Base-by-base conservation (phyloP, 2,113 vertebrate genomes). In the Piaya cayana region DNA sequence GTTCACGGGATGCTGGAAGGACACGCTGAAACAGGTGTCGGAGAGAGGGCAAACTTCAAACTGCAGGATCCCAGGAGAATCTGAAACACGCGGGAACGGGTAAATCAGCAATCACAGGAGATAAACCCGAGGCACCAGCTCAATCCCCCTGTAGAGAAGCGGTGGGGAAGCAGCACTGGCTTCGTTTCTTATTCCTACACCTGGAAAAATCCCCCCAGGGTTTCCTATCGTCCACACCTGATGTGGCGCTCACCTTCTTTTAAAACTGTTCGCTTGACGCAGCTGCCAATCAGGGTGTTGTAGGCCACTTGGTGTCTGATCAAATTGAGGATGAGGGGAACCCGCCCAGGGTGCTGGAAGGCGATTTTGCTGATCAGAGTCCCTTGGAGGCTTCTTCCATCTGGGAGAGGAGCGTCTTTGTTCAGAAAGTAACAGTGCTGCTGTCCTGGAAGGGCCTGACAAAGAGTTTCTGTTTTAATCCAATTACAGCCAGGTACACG, bases 401-500 rank as follows among this genome's bases (percentile, higher is more conserved):
- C 99, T 72, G 99, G 99, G 88, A 99, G 98, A 23, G 99, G 99
- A 58, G 99, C 99, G 75, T 99, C 99, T 34, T 99, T 99, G 86
- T 99, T 99, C 72, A 99, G 98, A 96, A 99, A 99, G 97, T 99
- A 99, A 97, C 99, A 99, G 95, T 99, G 99, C 96, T 99, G 99
- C 97, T 99, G 99, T 85, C 99, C 99, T 92, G 99, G 99, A 96
- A 99, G 98, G 88, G 99, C 98, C 99, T 99, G 95, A 50, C 32
- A 92, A 87, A 94, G 79, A 95, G 82, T 42, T 30, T 62, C 82
- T 82, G 91, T 78, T 82, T 71, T 74, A 94, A 47, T 27, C 37
- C 62, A 59, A 5, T 37, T 70, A 25, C 50, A n/a, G 53, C 42
- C 34, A 43, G 37, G 68, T 27, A 42, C 19, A 45, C 79, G 29